Evolutionary conservation across 2,113 vertebrate species (phyloP).

Genomic region (Nyctibius bracteatus): DNA sequence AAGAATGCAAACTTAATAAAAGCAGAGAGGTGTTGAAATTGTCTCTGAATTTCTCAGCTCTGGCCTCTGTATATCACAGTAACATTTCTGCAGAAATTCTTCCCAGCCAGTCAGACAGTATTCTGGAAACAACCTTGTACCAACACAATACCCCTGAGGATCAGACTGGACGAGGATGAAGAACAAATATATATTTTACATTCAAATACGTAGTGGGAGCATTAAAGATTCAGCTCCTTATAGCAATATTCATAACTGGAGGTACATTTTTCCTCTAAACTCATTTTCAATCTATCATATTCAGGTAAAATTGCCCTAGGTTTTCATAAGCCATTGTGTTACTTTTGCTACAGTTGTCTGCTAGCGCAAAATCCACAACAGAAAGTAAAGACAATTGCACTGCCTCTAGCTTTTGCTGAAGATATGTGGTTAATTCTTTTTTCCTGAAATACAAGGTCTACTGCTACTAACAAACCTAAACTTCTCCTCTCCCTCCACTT

Average conservation of each 20-base stretch:
- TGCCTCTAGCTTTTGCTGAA: background rate
- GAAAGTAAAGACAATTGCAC: background rate
- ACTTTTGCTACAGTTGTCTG: background rate
- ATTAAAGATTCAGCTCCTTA: background rate
- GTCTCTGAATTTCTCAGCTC: background rate
- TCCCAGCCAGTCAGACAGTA: background rate
- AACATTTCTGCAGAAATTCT: background rate
- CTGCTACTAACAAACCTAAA: background rate
- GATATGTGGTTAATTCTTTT: background rate
- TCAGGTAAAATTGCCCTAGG: background rate
- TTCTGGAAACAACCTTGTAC: background rate
- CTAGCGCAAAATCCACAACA: background rate
- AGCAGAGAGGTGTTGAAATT: background rate
- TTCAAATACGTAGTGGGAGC: background rate
- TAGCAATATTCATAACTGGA: background rate
- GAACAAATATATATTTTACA: background rate
- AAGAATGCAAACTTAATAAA: background rate
- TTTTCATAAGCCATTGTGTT: background rate
- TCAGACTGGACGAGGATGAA: background rate
- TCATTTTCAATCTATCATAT: background rate
- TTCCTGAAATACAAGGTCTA: background rate
- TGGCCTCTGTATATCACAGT: background rate
- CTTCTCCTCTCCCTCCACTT: background rate
- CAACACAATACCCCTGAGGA: background rate
- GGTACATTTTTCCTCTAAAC: constrained; percentile 10